A percentile compares a stretch with the other conserved stretches of the same genome.
phyloP scores from a whole-genome alignment of 2,888 invertebrate genomes.

The Drosophila parthenogenetica region DNA sequence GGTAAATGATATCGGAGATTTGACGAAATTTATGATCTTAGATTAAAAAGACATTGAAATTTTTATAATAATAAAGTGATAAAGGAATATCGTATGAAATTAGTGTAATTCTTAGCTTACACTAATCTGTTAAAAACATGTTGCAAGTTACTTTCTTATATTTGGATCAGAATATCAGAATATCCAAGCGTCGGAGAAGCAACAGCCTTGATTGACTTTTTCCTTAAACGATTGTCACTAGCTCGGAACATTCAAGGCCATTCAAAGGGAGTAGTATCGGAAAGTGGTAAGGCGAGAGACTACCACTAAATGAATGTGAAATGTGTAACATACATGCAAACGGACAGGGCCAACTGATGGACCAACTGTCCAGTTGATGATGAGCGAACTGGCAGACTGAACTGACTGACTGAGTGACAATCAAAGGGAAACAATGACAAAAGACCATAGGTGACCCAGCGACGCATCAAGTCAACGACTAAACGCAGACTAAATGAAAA shows the following conservation, averaged over 20 bases:
- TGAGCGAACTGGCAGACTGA: slow-evolving; percentile 16
- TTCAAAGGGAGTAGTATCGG: slow-evolving; percentile 34
- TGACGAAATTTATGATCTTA: too few species aligned
- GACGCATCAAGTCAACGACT: slow-evolving; percentile 67
- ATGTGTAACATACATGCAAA: slow-evolving; percentile 59
- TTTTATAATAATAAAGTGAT: too few species aligned
- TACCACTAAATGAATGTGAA: slow-evolving; percentile 48
- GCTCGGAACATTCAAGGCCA: slow-evolving; percentile 45
- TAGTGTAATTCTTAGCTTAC: too few species aligned
- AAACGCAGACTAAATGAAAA: slow-evolving; percentile 63
- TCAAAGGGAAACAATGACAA: slow-evolving; percentile 15
- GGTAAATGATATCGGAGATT: too few species aligned
- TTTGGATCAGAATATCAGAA: too few species aligned
- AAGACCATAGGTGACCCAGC: slow-evolving; percentile 47
- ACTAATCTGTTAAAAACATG: too few species aligned
- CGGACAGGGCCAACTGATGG: slow-evolving; percentile 49
- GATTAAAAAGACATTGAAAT: too few species aligned
- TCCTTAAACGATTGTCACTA: slow-evolving; percentile 2
- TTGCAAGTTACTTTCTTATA: too few species aligned
- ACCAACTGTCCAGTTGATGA: slow-evolving; percentile 32
- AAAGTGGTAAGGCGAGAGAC: not conserved
- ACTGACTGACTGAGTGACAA: slow-evolving; percentile 22
- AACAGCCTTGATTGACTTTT: not conserved
- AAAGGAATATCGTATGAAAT: too few species aligned
- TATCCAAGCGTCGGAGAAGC: not conserved